These are phyloP conservation scores for Umimayanthus kanabou DNA, from an alignment of 92 coral and sea anemone genomes.

Conservation along the genomic window DNA sequence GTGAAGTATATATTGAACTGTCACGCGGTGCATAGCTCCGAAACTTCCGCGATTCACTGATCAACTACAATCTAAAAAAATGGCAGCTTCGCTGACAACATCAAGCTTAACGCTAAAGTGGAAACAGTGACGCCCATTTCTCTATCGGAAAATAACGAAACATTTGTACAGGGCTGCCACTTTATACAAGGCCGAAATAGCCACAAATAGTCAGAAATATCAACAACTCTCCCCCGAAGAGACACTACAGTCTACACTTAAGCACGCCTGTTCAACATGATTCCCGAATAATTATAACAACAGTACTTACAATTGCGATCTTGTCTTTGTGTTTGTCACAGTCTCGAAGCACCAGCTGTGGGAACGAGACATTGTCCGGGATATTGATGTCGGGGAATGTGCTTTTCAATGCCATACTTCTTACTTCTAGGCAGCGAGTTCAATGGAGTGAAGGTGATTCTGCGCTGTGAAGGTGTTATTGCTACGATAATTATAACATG, in stretches of 20 bases:
- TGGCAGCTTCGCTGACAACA: too few species aligned
- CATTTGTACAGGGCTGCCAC: background rate
- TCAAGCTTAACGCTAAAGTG: background rate
- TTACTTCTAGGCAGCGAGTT: background rate
- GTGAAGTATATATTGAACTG: too few species aligned
- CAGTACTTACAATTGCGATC: background rate
- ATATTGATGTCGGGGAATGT: background rate
- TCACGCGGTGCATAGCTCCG: too few species aligned
- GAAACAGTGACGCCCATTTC: background rate
- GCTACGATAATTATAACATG: background rate
- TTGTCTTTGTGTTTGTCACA: conserved; percentile 23
- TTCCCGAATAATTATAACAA: background rate
- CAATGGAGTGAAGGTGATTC: background rate
- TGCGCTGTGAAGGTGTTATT: background rate
- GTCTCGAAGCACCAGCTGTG: conserved; percentile 20
- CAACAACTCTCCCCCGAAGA: background rate
- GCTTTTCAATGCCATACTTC: conserved; percentile 5
- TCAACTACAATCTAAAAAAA: too few species aligned
- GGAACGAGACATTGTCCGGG: conserved; percentile 21
- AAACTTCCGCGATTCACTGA: too few species aligned
- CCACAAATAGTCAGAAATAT: background rate
- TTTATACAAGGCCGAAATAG: background rate
- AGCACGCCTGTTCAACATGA: background rate
- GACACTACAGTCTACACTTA: background rate
- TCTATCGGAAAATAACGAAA: background rate